These are phyloP conservation scores for Dufourea novaeangliae DNA, from an alignment of 1,140 invertebrate species.

Conservation along the genomic window DNA sequence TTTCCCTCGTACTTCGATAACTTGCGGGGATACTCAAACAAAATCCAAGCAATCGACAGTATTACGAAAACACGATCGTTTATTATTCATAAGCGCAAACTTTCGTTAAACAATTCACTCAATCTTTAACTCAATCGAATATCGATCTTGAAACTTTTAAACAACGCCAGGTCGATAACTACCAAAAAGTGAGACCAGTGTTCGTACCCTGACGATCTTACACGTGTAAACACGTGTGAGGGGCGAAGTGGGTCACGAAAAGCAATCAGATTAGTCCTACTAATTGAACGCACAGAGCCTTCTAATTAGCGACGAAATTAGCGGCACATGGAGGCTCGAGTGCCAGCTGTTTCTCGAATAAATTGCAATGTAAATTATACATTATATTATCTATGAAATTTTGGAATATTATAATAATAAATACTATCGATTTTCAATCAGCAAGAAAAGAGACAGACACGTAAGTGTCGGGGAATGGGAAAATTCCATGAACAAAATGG, in stretches of 20 bases:
- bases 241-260: conserved; percentile 13
- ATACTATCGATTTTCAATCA: too few relatives aligned
- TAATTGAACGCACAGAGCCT: conserved; percentile 34
- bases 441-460: too few relatives aligned
- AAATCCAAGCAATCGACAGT: too few relatives aligned
- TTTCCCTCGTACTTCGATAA: too few relatives aligned
- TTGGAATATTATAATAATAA: too few relatives aligned
- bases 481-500: neutral
- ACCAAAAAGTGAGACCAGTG: neutral
- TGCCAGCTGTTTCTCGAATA: too few relatives aligned
- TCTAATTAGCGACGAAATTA: conserved; percentile 39
- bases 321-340: neutral
- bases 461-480: too few relatives aligned
- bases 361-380: neutral
- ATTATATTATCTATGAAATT: neutral
- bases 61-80: neutral
- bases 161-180: neutral
- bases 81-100: too few relatives aligned
- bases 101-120: too few relatives aligned
- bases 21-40: too few relatives aligned
- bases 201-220: neutral
- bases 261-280: conserved; percentile 20
- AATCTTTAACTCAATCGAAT: too few relatives aligned
- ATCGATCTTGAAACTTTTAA: too few relatives aligned
- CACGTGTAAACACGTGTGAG: neutral